Evolutionary conservation across 2,113 vertebrate species (phyloP).

Genomic region (Paradisaea rubra): DNA sequence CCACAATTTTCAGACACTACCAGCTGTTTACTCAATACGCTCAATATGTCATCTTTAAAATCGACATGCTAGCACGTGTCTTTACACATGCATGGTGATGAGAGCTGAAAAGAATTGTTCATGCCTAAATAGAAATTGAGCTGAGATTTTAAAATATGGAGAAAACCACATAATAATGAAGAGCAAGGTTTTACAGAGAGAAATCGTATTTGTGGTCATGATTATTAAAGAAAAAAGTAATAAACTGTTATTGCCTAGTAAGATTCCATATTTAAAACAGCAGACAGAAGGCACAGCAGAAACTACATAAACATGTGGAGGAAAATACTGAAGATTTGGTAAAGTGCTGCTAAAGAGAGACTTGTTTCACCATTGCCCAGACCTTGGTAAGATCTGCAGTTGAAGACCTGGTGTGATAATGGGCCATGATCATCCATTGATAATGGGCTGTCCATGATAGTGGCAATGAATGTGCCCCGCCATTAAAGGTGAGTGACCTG

Average conservation of each 20-base stretch:
- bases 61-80: neutral
- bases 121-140: neutral
- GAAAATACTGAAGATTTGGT: neutral
- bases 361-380: neutral
- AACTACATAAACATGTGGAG: neutral
- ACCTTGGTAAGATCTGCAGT: accelerated
- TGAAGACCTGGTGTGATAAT: neutral
- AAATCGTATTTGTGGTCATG: neutral
- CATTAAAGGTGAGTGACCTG: neutral
- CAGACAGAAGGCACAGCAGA: neutral
- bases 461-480: no score
- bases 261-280: neutral
- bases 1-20: neutral
- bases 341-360: neutral
- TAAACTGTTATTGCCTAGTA: neutral
- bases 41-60: neutral
- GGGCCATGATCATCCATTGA: neutral
- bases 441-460: neutral
- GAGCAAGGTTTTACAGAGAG: neutral
- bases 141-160: neutral
- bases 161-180: neutral
- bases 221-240: neutral
- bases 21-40: neutral
- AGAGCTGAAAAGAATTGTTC: neutral
- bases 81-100: accelerated